These are phyloP conservation scores for Siniperca chuatsi DNA, from an alignment of 2,113 vertebrate species.

Conservation along the genomic window DNA sequence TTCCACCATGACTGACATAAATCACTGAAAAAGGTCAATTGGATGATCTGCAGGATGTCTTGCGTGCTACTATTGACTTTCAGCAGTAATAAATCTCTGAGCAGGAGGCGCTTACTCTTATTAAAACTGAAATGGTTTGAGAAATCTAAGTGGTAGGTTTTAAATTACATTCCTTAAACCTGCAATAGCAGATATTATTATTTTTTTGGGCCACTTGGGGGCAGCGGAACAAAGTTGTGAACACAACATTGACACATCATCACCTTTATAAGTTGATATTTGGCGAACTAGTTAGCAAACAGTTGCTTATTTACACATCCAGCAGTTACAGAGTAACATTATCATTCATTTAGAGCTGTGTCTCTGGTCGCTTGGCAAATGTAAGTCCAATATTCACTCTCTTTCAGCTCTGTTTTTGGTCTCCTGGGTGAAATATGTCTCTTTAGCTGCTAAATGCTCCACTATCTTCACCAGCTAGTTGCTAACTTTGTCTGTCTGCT, in stretches of 20 bases:
- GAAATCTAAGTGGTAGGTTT: background rate
- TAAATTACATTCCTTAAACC: background rate
- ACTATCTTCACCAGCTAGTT: background rate
- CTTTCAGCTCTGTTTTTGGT: background rate
- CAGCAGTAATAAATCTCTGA: conserved; percentile 33
- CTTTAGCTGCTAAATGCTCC: too few relatives aligned
- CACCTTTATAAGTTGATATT: background rate
- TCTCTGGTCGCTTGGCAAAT: background rate
- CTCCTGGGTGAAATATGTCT: background rate
- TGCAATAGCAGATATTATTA: background rate
- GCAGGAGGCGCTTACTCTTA: background rate
- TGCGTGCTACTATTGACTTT: conserved; percentile 31
- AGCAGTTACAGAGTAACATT: background rate
- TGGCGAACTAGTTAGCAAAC: background rate
- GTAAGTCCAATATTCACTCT: background rate
- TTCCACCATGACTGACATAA: conserved; percentile 22
- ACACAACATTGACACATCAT: background rate
- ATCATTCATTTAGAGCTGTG: background rate
- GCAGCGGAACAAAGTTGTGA: background rate
- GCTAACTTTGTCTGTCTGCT: background rate
- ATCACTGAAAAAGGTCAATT: conserved; percentile 48
- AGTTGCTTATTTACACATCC: background rate
- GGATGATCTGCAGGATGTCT: conserved; percentile 25
- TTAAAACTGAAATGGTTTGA: conserved; percentile 40
- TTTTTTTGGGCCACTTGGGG: background rate